Evolutionary conservation across 2,113 vertebrate genomes (phyloP).

Genomic region (Thunnus thynnus): DNA sequence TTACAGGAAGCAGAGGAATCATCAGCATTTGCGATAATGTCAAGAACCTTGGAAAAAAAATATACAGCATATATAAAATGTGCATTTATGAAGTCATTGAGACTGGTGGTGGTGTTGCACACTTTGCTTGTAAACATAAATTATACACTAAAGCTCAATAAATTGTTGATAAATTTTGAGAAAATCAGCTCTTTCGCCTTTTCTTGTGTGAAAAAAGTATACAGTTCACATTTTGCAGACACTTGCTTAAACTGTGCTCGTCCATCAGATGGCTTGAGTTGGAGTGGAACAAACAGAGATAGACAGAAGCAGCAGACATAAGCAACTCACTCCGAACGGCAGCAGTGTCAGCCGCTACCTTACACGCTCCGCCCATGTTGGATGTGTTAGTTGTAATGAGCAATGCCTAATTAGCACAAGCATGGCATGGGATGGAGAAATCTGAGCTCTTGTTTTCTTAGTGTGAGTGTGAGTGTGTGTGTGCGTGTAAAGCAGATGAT

Average conservation of each 20-base stretch:
- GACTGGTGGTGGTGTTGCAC: background rate
- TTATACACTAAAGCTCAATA: background rate
- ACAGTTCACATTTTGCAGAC: background rate
- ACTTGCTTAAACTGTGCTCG: slow-evolving; percentile 10
- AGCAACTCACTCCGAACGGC: slow-evolving; percentile 9
- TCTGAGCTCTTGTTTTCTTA: slow-evolving; percentile 33
- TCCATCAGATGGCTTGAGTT: slow-evolving; percentile 20
- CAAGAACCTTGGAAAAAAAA: slow-evolving; percentile 3
- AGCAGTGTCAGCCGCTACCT: slow-evolving; percentile 52
- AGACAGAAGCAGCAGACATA: slow-evolving; percentile 27
- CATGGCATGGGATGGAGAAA: slow-evolving; percentile 31
- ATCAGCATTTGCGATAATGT: slow-evolving; percentile 41
- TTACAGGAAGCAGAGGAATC: slow-evolving; percentile 59
- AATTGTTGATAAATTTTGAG: background rate
- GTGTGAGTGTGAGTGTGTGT: slow-evolving; percentile 24
- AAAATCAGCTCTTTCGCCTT: background rate
- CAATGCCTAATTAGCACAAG: slow-evolving; percentile 59
- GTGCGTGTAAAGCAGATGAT: slow-evolving; percentile 55
- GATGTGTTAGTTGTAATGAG: slow-evolving; percentile 58
- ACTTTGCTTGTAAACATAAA: background rate
- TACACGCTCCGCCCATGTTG: slow-evolving; percentile 57
- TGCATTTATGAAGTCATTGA: background rate
- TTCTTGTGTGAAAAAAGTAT: background rate
- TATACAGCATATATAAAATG: background rate
- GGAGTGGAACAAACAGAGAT: background rate